phyloP scores from a whole-genome alignment of 2,797 vertebrate genomes.

The Garrulus glandarius region DNA sequence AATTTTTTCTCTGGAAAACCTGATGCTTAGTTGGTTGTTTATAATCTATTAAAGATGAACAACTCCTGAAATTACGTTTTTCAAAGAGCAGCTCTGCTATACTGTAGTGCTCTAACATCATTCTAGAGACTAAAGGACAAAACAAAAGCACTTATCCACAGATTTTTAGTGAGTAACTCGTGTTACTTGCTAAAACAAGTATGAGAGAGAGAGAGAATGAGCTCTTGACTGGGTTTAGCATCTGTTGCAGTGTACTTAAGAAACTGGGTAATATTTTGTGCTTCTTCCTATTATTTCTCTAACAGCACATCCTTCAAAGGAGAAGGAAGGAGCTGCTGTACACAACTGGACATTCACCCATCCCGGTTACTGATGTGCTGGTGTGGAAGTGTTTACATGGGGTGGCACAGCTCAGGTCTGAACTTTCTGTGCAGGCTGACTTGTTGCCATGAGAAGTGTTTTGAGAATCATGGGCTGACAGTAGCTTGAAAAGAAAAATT shows the following conservation, averaged over 20 bases:
- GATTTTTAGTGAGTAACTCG: fast-evolving
- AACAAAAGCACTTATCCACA: neutral
- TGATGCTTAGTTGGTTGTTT: neutral
- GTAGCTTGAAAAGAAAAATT: neutral
- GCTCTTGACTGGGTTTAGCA: neutral
- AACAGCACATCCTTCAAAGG: neutral
- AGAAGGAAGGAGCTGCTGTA: neutral
- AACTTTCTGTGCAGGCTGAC: neutral
- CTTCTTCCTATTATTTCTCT: neutral
- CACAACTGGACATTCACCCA: fast-evolving
- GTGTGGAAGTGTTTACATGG: neutral
- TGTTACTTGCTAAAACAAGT: neutral
- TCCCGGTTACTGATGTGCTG: fast-evolving
- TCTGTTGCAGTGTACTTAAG: neutral
- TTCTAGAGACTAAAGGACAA: neutral
- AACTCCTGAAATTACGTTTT: neutral
- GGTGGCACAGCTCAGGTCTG: neutral
- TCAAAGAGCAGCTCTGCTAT: neutral
- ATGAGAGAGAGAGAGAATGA: neutral
- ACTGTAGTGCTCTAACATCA: neutral
- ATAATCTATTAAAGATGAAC: neutral
- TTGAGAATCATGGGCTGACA: neutral
- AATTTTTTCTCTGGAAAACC: neutral
- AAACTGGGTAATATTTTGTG: neutral
- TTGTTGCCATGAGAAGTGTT: neutral